Evolutionary conservation across 2,113 vertebrate genomes (phyloP).

Genomic region (Menura novaehollandiae): DNA sequence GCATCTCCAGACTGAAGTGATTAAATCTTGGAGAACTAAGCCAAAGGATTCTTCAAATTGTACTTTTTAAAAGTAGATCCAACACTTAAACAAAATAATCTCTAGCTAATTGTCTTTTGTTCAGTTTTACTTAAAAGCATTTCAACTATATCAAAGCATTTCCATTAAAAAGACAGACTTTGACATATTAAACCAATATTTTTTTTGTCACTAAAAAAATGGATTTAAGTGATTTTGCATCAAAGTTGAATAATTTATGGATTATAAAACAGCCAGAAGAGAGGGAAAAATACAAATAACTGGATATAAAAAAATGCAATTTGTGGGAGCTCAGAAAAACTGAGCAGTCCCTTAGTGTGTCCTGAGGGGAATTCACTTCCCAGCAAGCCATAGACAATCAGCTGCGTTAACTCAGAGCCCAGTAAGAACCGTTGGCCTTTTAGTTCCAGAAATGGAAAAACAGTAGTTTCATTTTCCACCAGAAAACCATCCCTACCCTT

Average conservation of each 20-base stretch:
- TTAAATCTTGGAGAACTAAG: background rate
- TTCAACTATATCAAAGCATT: background rate
- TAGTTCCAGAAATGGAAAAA: background rate
- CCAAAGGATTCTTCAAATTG: background rate
- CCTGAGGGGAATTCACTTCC: background rate
- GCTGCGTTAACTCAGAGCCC: background rate
- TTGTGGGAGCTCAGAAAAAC: background rate
- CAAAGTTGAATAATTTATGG: background rate
- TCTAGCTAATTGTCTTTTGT: background rate
- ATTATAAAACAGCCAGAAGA: background rate
- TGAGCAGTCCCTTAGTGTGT: background rate
- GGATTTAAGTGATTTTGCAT: background rate
- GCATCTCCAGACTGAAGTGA: background rate
- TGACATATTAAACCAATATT: background rate
- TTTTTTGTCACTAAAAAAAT: background rate
- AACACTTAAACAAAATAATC: background rate
- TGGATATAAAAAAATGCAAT: background rate
- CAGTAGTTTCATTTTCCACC: background rate
- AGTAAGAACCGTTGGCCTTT: background rate
- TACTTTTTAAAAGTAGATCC: background rate
- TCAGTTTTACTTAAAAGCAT: background rate
- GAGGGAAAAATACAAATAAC: background rate
- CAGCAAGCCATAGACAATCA: background rate
- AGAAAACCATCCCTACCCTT: background rate
- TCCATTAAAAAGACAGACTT: background rate